Evolutionary conservation across 2,113 vertebrate species (phyloP), one percentile per base, ranked within the genome.

Genomic region (Pseudorectes ferrugineus): DNA sequence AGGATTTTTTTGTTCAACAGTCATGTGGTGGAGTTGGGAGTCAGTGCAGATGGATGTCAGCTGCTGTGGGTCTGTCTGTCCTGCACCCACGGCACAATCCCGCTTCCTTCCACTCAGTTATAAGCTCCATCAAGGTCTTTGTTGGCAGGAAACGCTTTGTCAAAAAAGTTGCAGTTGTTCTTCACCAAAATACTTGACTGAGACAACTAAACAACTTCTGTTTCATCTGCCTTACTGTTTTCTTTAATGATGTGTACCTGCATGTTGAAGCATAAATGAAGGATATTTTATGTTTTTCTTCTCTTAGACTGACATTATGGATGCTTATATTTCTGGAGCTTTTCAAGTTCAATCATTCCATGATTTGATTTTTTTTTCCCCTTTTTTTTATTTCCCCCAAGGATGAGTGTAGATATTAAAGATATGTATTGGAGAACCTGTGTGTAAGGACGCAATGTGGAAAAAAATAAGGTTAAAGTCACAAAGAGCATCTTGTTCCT

Each of bases 1-100:
- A 28, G 38, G 21, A 4, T 6, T 66, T n/a, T 79, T 36, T 36
- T 67, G 52, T 65, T 43, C 6, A 3, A 1, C 0, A 10, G 38
- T 73, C 67, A 2, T 22, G 52, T 9, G 58, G 23, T 25, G 29
- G 15, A 4, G 78, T 7, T 72, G 70, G 75, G 77, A 78, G 81
- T 77, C 55, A 15, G 78, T 31, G 51, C 42, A 23, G 61, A 14
- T 42, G 61, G 29, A 8, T 38, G 82, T 79, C 82, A 68, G 78
- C 85, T 52, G 23, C 74, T 17, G 29, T 12, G 65, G 65, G 8
- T 28, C 48, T 12, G 79, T 12, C 33, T 20, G 77, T 58, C 61
- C 24, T 8, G 23, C 68, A 38, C 5, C 3, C 28, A 9, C 0
- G 1, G 36, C 22, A 36, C 28, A 5, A 2, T 33, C 83, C 55